Evolutionary conservation across 2,797 vertebrate genomes (phyloP).

Genomic region (Hybognathus amarus): DNA sequence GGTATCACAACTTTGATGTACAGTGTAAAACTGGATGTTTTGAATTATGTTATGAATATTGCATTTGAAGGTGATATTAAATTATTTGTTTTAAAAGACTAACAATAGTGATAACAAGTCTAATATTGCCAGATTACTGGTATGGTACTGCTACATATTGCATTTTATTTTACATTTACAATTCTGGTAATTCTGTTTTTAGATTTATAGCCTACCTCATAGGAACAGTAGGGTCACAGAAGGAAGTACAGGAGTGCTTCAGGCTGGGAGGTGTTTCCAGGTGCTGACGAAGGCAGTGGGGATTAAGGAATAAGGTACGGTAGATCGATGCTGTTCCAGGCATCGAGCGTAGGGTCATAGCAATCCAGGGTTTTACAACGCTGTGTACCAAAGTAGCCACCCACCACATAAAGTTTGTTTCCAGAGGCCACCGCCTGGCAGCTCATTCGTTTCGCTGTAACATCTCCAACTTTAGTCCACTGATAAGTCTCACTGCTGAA

Average conservation of each 20-base stretch:
- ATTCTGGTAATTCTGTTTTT: neutral
- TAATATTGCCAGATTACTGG: neutral
- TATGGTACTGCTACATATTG: neutral
- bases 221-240: slow-evolving; percentile 48
- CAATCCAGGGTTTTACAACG: slow-evolving; percentile 98
- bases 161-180: neutral
- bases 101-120: neutral
- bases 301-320: slow-evolving; percentile 96
- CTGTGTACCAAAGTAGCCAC: slow-evolving; percentile 99
- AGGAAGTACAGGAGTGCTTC: slow-evolving; percentile 61
- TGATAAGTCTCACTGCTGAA: slow-evolving; percentile 98
- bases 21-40: neutral
- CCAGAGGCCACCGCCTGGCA: slow-evolving; percentile 98
- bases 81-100: neutral
- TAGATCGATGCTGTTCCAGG: slow-evolving; percentile 99
- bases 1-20: neutral
- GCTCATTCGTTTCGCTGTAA: slow-evolving; percentile 98
- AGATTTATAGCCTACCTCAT: slow-evolving; percentile 65
- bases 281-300: slow-evolving; percentile 99
- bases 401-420: slow-evolving; percentile 97
- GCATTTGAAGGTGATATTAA: neutral
- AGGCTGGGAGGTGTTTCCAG: slow-evolving; percentile 97
- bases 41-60: neutral
- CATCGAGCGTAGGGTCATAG: slow-evolving; percentile 93
- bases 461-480: slow-evolving; percentile 99